Base-by-base conservation (phyloP, 2,888 invertebrate genomes). In the Leptarthrus brevirostris region DNA sequence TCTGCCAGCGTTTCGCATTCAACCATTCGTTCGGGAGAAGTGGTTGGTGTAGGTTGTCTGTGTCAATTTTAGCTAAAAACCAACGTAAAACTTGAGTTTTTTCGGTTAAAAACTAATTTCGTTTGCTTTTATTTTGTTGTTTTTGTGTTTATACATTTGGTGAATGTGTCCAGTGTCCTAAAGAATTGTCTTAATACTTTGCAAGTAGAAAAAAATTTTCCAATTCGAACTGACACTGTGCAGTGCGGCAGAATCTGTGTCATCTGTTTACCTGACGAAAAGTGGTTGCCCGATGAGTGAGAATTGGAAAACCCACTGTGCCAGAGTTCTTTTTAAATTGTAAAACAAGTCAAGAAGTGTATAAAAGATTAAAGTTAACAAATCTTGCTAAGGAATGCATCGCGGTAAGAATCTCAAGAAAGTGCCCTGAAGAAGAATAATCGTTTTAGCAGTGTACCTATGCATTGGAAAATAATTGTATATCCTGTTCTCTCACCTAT, bases 231-330 rank as follows among this genome's bases (percentile, higher is more conserved):
- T 56, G 56, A 56, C 26, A 56, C 56, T 56, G 56, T 30, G 30
- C 56, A 56, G 56, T 26, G 56, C 34, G 56, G 24, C 26, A 16
- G 56, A 56, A 56, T 56, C 56, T 56, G 56, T 56, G 56, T 56
- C 56, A 56, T 53, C 53, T 2, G 56, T 22, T 30, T 14, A 26
- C 30, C 30, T 30, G 14, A n/a, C n/a, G 30, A 6, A 24, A 30
- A 56, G 56, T 56, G 56, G 56, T 24, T 56, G 56, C 56, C 54
- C 14, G 12, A 26, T n/a, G 30, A 56, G 34, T 56, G 54, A 30
- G 56, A 34, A 30, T 56, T 56, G 56, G 56, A 16, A 56, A 56
- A 56, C 24, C 56, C 56, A 56, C 16, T 56, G 53, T 54, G 24
- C 22, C 30, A 30, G 30, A n/a, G n/a, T 30, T 3, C 30, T 30